These are phyloP conservation scores for Dryomyza anilis DNA, from an alignment of 2,888 invertebrate species.

Conservation along the genomic window DNA sequence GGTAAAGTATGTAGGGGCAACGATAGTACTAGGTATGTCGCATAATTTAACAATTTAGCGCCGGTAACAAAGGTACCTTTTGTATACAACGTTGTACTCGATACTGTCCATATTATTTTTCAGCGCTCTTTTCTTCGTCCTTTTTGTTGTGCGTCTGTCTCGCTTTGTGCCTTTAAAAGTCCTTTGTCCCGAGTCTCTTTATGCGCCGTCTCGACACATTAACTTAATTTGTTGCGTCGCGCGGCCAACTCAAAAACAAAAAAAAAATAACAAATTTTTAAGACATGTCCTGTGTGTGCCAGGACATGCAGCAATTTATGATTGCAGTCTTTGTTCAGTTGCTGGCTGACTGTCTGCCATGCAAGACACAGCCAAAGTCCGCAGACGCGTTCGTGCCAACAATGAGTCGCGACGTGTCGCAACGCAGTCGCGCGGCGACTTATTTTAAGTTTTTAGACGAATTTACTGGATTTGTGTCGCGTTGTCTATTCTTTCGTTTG, in stretches of 20 bases:
- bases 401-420: constrained; percentile 22
- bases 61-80: background rate
- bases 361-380: no score
- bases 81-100: constrained; percentile 39
- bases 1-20: background rate
- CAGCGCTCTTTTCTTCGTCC: background rate
- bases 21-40: no score
- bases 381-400: no score
- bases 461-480: background rate
- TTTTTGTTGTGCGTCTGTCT: background rate
- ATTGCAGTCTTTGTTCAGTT: no score
- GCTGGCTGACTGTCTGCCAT: no score
- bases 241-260: no score
- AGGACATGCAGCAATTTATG: no score
- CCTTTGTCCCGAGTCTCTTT: constrained; percentile 35
- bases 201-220: constrained; percentile 41
- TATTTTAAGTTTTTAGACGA: no score
- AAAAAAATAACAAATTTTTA: no score
- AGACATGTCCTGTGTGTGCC: no score
- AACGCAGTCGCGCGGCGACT: no score
- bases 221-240: constrained; percentile 47
- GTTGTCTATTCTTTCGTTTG: background rate
- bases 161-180: background rate
- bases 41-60: constrained; percentile 17
- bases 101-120: constrained; percentile 32